Base-by-base conservation (phyloP, 2,113 vertebrate species). In the Pluvianellus socialis region DNA sequence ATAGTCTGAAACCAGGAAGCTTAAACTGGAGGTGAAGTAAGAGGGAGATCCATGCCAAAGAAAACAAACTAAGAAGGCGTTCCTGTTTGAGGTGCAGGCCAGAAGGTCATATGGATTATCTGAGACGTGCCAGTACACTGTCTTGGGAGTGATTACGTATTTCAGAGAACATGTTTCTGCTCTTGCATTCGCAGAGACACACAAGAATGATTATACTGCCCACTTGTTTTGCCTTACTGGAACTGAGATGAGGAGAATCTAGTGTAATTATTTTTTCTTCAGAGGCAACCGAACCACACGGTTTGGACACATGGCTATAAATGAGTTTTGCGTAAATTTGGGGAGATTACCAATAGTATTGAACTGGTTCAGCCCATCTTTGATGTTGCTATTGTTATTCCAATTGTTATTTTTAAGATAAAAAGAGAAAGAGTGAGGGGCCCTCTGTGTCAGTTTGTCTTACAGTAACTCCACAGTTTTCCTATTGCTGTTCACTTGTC, bases 71-170 rank as follows among this genome's bases (percentile, higher is more conserved):
- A 91, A 74, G 76, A 90, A 86, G 93, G 91, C 18, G 23, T 96
- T 96, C 70, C 86, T 95, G 65, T 92, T 86, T 91, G 87, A 92
- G 75, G 81, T 96, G 40, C 65, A 87, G 89, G 84, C 88, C 92
- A 95, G 83, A 81, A 87, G 89, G 86, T 96, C 92, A 79, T 81
- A 92, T 8, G 90, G 87, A 93, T 94, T 83, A 83, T 94, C 72
- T 93, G 77, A 93, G 71, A 94, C 65, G 3, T 95, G 87, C 82
- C 81, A 91, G 62, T 66, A 86, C 79, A 38, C 86, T 83, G 95
- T 59, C 86, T 91, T 90, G 79, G 79, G 73, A 93, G 21, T 56
- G 45, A 92, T 91, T 87, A 66, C 20, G 0, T 85, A 55, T 88
- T 92, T 90, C 88, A 90, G 91, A 90, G 84, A 89, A 59, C 32